phyloP scores from a whole-genome alignment of 2,797 vertebrate genomes.

The Sebastes hubbsi region DNA sequence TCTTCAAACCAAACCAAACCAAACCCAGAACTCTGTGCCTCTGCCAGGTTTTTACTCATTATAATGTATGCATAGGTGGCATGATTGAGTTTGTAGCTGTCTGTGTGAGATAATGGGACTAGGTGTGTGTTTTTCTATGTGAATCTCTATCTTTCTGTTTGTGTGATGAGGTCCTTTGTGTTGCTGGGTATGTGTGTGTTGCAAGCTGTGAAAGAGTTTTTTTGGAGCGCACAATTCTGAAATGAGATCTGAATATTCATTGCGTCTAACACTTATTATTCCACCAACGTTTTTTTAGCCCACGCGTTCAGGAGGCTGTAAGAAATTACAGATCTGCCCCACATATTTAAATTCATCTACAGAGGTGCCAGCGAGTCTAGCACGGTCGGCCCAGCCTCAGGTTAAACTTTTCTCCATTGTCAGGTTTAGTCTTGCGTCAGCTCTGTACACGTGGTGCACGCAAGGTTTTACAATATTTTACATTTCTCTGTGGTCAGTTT shows the following conservation, averaged over 20 bases:
- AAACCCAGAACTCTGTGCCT: conserved; percentile 2
- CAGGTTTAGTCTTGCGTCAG: conserved; percentile 10
- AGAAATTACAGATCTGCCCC: conserved; percentile 51
- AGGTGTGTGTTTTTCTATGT: conserved; percentile 34
- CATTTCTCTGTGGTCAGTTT: background rate
- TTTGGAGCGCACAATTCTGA: conserved; percentile 45
- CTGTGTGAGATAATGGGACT: conserved; percentile 49
- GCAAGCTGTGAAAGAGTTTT: conserved; percentile 27
- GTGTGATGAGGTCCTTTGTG: conserved; percentile 55
- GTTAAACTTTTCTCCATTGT: conserved; percentile 31
- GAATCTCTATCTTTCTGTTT: conserved; percentile 53
- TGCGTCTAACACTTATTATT: conserved; percentile 59
- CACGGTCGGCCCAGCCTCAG: conserved; percentile 8
- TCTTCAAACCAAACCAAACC: conserved; percentile 4
- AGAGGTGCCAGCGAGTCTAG: conserved; percentile 34
- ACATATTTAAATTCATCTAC: conserved; percentile 49
- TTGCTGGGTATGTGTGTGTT: conserved; percentile 14
- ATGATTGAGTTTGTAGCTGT: conserved; percentile 38
- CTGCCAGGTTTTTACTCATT: conserved; percentile 21
- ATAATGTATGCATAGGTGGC: conserved; percentile 15
- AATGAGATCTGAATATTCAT: conserved; percentile 75
- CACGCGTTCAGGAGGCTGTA: conserved; percentile 44
- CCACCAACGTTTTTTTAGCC: conserved; percentile 36
- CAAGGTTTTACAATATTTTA: background rate
- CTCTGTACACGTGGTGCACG: background rate